Conservation (phyloP, 2,113 vertebrate species). For the Coptodon bakossiorum region DNA sequence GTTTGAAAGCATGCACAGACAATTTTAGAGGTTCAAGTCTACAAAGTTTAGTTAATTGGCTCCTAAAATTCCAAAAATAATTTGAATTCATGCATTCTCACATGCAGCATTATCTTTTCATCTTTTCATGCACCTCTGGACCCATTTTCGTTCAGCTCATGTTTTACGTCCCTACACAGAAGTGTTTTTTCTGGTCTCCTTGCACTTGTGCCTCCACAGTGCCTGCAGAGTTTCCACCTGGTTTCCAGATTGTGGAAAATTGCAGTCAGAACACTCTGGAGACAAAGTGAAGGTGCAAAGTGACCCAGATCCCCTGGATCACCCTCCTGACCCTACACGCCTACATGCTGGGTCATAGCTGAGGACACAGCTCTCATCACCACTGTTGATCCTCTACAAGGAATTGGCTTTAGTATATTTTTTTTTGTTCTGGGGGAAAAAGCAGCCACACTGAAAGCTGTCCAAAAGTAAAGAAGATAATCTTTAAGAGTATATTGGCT, state of each 20-base stretch:
- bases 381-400: neutral
- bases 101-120: neutral
- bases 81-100: neutral
- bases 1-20: neutral
- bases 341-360: neutral
- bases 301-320: neutral
- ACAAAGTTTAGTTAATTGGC: neutral
- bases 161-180: neutral
- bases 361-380: neutral
- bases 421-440: rapidly evolving
- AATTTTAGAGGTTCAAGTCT: neutral
- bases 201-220: neutral
- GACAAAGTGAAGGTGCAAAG: neutral
- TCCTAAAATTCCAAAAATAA: neutral
- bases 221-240: neutral
- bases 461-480: neutral
- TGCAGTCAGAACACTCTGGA: neutral
- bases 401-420: neutral
- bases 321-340: neutral
- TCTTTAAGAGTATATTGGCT: neutral
- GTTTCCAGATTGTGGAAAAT: neutral
- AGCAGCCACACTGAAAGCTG: neutral
- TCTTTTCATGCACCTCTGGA: neutral
- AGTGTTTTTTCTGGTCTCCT: neutral
- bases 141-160: neutral